A percentile compares a stretch with the other conserved stretches of the same genome.
Conservation (phyloP, 2,888 invertebrate genomes). For the Salpingus planirostris region DNA sequence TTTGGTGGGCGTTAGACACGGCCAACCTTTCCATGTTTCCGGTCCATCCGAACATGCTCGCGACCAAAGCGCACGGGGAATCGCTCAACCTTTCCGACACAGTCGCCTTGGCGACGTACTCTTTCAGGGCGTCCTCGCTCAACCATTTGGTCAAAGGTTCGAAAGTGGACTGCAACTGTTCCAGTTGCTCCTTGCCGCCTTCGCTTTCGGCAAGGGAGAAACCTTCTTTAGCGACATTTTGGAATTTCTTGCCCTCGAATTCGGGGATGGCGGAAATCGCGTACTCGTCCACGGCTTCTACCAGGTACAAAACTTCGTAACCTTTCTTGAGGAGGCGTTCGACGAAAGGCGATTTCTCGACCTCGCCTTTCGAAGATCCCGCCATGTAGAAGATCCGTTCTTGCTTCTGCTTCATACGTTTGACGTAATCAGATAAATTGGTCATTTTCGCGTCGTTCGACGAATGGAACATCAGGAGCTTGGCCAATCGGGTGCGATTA, state of each 20-base stretch:
- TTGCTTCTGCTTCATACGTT: constrained; percentile 92
- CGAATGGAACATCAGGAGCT: constrained; percentile 84
- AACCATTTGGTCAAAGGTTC: constrained; percentile 91
- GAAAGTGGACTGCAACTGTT: constrained; percentile 66
- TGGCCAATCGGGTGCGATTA: constrained; percentile 91
- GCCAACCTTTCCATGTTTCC: constrained; percentile 99
- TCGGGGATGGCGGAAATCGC: constrained; percentile 92
- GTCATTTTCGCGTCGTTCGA: constrained; percentile 63
- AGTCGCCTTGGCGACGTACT: constrained; percentile 67
- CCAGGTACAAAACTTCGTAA: constrained; percentile 88
- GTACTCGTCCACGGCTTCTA: constrained; percentile 98
- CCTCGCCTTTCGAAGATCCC: constrained; percentile 77
- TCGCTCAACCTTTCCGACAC: constrained; percentile 82
- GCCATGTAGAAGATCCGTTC: constrained; percentile 95
- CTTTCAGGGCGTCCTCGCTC: constrained; percentile 66
- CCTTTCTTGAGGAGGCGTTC: constrained; percentile 88
- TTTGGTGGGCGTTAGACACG: constrained; percentile 92
- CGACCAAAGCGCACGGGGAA: constrained; percentile 94
- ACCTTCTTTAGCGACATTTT: constrained; percentile 98
- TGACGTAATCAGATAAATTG: constrained; percentile 79
- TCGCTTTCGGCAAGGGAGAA: constrained; percentile 72
- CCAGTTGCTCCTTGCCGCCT: constrained; percentile 63
- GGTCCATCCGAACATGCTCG: constrained; percentile 96
- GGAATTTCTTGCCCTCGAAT: constrained; percentile 98
- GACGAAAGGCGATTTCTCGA: constrained; percentile 88